Evolutionary conservation across 2,888 invertebrate genomes (phyloP).

Genomic region (Cantharis lateralis): DNA sequence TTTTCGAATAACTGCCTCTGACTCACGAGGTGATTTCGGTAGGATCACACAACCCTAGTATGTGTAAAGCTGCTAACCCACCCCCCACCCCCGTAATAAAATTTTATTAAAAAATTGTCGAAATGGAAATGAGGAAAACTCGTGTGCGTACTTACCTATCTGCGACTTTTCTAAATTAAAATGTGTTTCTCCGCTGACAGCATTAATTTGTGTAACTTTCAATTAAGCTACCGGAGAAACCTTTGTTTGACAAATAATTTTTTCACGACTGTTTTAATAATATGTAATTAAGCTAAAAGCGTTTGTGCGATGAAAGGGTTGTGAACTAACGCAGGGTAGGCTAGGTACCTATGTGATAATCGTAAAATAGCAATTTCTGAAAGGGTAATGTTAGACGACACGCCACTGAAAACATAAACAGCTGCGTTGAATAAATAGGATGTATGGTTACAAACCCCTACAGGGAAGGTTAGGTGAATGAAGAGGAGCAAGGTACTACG

Average conservation of each 20-base stretch:
- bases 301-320: neutral
- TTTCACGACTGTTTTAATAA: neutral
- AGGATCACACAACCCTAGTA: constrained; percentile 6
- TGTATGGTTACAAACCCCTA: constrained; percentile 33
- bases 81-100: neutral
- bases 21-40: constrained; percentile 19
- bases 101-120: neutral
- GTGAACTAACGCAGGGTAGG: neutral
- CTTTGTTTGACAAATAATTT: neutral
- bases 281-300: constrained; percentile 22
- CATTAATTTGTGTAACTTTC: neutral
- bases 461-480: constrained; percentile 25
- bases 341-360: constrained; percentile 14
- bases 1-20: constrained; percentile 15
- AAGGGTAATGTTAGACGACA: constrained; percentile 30
- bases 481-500: constrained; percentile 18
- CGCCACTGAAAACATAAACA: constrained; percentile 34
- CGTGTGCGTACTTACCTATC: no score
- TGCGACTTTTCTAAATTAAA: neutral
- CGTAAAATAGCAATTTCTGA: constrained; percentile 16
- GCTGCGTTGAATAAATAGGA: constrained; percentile 34
- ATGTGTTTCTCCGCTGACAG: neutral
- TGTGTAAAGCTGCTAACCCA: neutral
- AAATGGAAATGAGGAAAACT: neutral
- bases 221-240: neutral